Evolutionary conservation across 2,888 invertebrate genomes (phyloP).

Genomic region (Drosophila neotestacea): DNA sequence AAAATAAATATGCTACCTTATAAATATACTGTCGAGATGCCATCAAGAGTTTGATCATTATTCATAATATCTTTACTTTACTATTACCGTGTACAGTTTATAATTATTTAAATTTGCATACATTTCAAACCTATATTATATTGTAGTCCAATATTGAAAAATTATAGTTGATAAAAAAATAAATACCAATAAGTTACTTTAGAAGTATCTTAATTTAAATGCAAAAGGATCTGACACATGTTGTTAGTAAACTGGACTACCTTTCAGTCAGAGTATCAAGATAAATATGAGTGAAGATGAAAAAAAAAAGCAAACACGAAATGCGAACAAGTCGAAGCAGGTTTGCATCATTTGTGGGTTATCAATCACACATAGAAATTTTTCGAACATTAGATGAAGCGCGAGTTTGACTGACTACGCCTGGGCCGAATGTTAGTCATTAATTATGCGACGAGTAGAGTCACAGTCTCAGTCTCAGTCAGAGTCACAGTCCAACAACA

Average conservation of each 20-base stretch:
- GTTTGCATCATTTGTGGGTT: slow-evolving; percentile 78
- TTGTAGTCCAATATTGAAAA: too few relatives aligned
- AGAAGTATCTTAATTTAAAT: too few relatives aligned
- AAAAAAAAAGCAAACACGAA: slow-evolving; percentile 33
- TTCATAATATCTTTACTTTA: too few relatives aligned
- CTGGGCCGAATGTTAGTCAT: slow-evolving; percentile 80
- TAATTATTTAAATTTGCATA: too few relatives aligned
- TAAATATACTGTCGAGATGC: too few relatives aligned
- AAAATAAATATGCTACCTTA: too few relatives aligned
- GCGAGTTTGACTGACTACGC: slow-evolving; percentile 81
- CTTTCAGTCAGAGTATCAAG: slow-evolving; percentile 28
- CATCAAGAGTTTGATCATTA: too few relatives aligned
- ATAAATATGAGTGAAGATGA: slow-evolving; percentile 7
- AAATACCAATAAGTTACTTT: too few relatives aligned
- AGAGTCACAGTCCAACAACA: slow-evolving; percentile 6
- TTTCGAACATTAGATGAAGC: slow-evolving; percentile 72
- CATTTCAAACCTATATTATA: too few relatives aligned
- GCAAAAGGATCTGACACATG: too few relatives aligned
- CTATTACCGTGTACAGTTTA: too few relatives aligned
- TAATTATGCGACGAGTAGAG: slow-evolving; percentile 70
- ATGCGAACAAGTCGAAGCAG: slow-evolving; percentile 60
- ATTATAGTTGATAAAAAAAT: too few relatives aligned
- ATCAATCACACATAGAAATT: slow-evolving; percentile 81
- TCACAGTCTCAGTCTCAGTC: slow-evolving; percentile 1
- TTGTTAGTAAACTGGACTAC: background rate